Evolutionary conservation across 2,888 invertebrate genomes (phyloP).

Genomic region (Andrena bicolor): DNA sequence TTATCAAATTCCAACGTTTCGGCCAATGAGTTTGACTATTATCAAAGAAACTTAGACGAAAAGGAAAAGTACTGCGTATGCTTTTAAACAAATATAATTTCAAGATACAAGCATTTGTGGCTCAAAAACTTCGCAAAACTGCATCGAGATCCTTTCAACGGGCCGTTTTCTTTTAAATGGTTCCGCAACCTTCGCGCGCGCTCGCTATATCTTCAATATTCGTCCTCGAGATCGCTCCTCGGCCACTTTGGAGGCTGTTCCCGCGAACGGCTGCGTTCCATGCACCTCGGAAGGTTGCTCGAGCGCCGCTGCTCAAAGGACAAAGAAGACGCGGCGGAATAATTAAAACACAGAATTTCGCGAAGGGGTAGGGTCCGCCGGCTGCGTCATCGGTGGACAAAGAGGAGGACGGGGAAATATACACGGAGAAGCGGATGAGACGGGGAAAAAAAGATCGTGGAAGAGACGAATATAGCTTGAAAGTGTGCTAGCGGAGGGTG

Average conservation of each 20-base stretch:
- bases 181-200: constrained; percentile 2
- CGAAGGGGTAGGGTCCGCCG: constrained; percentile 44
- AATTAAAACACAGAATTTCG: constrained; percentile 80
- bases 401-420: constrained; percentile 50
- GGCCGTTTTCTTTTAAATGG: not conserved
- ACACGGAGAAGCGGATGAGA: constrained; percentile 43
- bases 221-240: too few relatives aligned
- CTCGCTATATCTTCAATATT: not conserved
- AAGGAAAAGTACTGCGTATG: too few relatives aligned
- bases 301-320: constrained; percentile 31
- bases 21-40: too few relatives aligned
- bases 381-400: constrained; percentile 45
- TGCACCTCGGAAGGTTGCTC: constrained; percentile 6
- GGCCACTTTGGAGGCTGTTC: constrained; percentile 10
- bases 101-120: too few relatives aligned
- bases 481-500: constrained; percentile 70
- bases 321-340: constrained; percentile 66
- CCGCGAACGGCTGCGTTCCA: constrained; percentile 8
- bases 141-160: not conserved
- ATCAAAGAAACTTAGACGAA: too few relatives aligned
- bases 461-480: constrained; percentile 71
- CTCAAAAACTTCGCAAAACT: too few relatives aligned
- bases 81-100: too few relatives aligned
- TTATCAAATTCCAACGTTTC: too few relatives aligned
- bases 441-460: constrained; percentile 49